A percentile compares a stretch with the other conserved stretches of the same genome.
phyloP scores from a whole-genome alignment of 1,140 invertebrate species.

The Panagrolaimus sp. region DNA sequence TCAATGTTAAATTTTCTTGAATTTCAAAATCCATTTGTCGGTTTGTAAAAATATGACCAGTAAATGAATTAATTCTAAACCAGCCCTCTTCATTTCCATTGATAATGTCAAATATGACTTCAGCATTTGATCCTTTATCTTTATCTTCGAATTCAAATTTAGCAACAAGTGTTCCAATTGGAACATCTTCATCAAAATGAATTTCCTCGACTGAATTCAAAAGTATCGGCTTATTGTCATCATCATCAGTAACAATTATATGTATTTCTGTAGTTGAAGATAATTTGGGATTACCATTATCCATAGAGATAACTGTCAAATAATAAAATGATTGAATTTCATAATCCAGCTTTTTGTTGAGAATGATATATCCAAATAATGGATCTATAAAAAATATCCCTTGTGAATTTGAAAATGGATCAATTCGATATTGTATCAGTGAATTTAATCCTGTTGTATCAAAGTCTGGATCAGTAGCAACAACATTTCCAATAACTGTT shows the following conservation, averaged over 20 bases:
- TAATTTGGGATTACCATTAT: neutral
- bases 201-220: no score
- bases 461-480: neutral
- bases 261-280: neutral
- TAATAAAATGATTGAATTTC: neutral
- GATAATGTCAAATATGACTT: neutral
- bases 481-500: conserved; percentile 4
- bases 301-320: neutral
- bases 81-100: neutral
- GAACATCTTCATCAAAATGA: neutral
- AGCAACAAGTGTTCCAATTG: conserved; percentile 3
- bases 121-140: neutral
- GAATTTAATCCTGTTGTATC: neutral
- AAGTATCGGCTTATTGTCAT: neutral
- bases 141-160: neutral
- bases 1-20: neutral
- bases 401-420: neutral
- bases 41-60: neutral
- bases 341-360: neutral
- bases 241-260: neutral
- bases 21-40: neutral
- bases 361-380: neutral
- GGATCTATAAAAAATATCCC: conserved; percentile 3
- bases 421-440: neutral
- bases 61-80: neutral